A percentile compares a stretch with the other conserved stretches of the same genome.
Evolutionary conservation across 2,113 vertebrate species (phyloP).

Genomic region (Lycaon pictus): DNA sequence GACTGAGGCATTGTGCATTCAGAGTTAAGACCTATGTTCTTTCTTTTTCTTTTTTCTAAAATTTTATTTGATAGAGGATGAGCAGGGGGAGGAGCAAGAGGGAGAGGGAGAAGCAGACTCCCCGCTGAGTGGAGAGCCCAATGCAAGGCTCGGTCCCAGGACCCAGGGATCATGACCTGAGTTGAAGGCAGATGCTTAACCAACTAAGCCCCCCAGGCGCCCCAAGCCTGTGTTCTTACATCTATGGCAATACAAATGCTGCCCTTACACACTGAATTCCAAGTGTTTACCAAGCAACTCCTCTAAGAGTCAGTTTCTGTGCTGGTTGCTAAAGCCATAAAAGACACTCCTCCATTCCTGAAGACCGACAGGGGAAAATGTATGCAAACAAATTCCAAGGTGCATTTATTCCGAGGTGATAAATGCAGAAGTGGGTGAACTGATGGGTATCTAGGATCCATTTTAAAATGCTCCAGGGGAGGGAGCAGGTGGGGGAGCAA

Average conservation of each 20-base stretch:
- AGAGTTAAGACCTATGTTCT: neutral
- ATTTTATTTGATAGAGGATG: neutral
- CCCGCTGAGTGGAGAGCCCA: neutral
- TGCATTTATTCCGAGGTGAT: no score
- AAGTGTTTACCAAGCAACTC: neutral
- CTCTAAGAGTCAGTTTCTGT: neutral
- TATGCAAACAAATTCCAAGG: no score
- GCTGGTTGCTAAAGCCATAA: neutral
- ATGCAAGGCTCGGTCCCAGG: neutral
- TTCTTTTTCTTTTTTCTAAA: neutral
- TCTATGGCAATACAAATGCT: neutral
- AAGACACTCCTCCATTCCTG: neutral
- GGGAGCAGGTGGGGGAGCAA: rapidly evolving
- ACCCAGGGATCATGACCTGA: neutral
- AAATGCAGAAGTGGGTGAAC: neutral
- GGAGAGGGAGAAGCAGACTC: neutral
- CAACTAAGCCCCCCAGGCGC: neutral
- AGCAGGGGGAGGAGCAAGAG: neutral
- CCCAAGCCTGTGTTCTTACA: neutral
- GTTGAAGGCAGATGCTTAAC: neutral
- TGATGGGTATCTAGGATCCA: neutral
- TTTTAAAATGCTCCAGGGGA: neutral
- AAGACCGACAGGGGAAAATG: neutral
- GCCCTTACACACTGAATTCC: neutral
- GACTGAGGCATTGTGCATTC: neutral